Evolutionary conservation across 1,140 invertebrate species (phyloP).

Genomic region (Berghia stephanieae): DNA sequence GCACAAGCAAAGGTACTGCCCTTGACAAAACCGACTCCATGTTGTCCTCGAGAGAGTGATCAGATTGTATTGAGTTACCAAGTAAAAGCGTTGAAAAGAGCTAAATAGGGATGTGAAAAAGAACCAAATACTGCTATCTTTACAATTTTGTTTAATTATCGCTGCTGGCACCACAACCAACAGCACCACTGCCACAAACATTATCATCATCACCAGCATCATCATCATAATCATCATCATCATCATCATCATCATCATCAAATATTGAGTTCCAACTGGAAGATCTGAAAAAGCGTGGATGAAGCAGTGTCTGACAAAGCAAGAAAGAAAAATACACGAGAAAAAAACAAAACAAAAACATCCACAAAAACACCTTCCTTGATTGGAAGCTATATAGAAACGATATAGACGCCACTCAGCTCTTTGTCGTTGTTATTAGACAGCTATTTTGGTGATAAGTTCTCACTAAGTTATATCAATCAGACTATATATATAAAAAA

Average conservation of each 20-base stretch:
- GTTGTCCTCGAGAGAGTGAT: constrained; percentile 13
- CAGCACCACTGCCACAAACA: background rate
- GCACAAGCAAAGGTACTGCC: constrained; percentile 26
- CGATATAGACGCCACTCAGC: too few species aligned
- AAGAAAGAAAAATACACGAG: constrained; percentile 32
- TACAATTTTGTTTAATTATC: background rate
- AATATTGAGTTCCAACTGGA: background rate
- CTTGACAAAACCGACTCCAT: constrained; percentile 33
- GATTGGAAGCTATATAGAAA: too few species aligned
- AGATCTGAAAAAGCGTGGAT: background rate
- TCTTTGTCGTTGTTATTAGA: background rate
- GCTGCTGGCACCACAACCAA: background rate
- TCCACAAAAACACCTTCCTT: background rate
- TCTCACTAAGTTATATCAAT: constrained; percentile 18
- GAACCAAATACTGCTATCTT: background rate
- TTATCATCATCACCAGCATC: background rate
- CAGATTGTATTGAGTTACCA: background rate
- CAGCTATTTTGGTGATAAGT: background rate
- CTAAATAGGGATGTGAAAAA: background rate
- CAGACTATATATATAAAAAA: too few species aligned
- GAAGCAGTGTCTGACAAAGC: constrained; percentile 5
- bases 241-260: background rate
- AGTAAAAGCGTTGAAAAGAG: background rate
- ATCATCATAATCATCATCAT: background rate
- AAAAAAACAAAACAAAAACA: background rate